A percentile compares a stretch with the other conserved stretches of the same genome.
These are phyloP conservation scores for Melanocharis versteri DNA, from an alignment of 2,113 vertebrate genomes.

Conservation along the genomic window DNA sequence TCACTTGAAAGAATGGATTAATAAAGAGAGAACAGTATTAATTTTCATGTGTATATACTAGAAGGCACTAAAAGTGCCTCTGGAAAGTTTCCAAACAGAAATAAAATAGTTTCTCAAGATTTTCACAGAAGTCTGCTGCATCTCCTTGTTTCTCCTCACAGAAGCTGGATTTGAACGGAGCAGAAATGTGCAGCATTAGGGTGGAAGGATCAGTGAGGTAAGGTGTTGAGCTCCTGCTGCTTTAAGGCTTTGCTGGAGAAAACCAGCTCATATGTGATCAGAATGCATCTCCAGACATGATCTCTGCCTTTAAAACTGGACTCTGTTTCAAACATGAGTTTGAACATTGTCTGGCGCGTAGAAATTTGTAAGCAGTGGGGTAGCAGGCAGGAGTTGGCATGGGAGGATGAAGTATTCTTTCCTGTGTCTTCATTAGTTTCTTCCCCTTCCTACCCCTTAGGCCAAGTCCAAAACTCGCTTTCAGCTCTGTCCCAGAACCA, in stretches of 20 bases:
- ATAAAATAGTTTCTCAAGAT: not conserved
- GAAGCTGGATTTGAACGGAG: not conserved
- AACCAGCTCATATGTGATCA: not conserved
- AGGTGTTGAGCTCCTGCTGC: not conserved
- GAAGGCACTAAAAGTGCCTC: not conserved
- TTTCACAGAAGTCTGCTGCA: not conserved
- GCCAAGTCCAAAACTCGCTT: not conserved
- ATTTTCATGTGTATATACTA: not conserved
- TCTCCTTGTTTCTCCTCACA: not conserved
- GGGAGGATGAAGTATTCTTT: not conserved
- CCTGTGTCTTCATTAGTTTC: not conserved
- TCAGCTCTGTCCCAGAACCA: not conserved
- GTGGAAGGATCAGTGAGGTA: not conserved
- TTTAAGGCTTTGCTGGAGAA: not conserved
- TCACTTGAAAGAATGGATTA: not conserved
- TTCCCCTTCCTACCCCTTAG: not conserved
- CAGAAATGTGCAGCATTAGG: not conserved
- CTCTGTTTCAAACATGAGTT: not conserved
- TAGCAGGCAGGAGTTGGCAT: not conserved
- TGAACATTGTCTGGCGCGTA: not conserved
- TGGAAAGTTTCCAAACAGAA: slow-evolving; percentile 30
- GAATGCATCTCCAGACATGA: not conserved
- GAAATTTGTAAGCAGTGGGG: not conserved
- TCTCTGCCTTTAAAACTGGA: not conserved
- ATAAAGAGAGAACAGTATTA: not conserved